Percentiles rank a stretch among this genome's conserved stretches.
These are phyloP conservation scores for Brachionus paranguensis DNA, from an alignment of 1,140 invertebrate species.

Conservation along the genomic window DNA sequence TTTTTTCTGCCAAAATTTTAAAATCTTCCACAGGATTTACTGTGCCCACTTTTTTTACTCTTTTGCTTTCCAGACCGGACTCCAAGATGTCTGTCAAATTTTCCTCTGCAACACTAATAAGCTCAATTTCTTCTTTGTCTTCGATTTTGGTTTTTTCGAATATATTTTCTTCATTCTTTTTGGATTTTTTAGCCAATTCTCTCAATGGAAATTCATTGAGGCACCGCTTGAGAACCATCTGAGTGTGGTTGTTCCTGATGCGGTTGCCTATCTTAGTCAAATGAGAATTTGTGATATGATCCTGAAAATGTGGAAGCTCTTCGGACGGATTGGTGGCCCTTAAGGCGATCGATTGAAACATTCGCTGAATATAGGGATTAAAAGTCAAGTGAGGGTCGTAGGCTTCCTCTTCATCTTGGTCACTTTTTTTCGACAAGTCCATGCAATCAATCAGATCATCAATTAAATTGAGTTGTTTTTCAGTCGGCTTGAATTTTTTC, in stretches of 20 bases:
- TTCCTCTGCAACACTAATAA: background rate
- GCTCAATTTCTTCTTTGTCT: background rate
- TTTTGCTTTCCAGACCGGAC: background rate
- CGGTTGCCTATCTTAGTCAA: background rate
- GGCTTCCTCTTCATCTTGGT: constrained; percentile 47
- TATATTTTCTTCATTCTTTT: constrained; percentile 48
- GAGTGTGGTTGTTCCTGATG: background rate
- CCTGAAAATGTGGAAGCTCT: background rate
- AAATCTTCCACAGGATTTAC: constrained; percentile 54
- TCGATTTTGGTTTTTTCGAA: constrained; percentile 44
- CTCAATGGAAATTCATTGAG: background rate
- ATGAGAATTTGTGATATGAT: constrained; percentile 10
- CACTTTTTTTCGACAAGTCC: constrained; percentile 48
- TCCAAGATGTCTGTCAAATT: background rate
- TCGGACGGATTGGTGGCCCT: background rate
- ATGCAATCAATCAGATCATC: constrained; percentile 56
- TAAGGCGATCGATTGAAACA: constrained; percentile 48
- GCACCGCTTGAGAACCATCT: background rate
- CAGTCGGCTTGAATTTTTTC: constrained; percentile 44
- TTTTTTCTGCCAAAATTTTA: constrained; percentile 45
- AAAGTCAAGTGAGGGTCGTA: constrained; percentile 53
- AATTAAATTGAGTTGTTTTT: constrained; percentile 52
- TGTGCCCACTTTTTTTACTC: constrained; percentile 46
- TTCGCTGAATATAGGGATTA: constrained; percentile 55
- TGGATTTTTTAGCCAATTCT: constrained; percentile 44